Base-by-base conservation (phyloP, 2,113 vertebrate genomes). In the Mohoua ochrocephala region DNA sequence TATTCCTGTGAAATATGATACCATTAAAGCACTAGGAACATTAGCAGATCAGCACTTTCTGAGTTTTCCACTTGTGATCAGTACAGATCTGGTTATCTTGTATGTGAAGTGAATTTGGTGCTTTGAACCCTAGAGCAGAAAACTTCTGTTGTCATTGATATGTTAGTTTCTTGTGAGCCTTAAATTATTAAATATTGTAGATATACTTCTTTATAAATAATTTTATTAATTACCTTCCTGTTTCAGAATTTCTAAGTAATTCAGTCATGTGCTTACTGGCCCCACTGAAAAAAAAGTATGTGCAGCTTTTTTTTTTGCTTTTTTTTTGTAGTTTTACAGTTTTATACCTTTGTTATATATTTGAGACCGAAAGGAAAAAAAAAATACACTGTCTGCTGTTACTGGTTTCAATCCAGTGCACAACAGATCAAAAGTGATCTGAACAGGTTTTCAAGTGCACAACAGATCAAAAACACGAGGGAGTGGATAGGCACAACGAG, bases 131-230 rank as follows among this genome's bases (percentile, higher is more conserved):
- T 95, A 81, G 79, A 91, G 74, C 83, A 97, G 95, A 93, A 91
- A 96, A 93, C 80, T 73, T 95, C 80, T 53, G 22, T 93, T 92
- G 87, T 94, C 70, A 79, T 95, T 91, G 89, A 95, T 82, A 95
- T 74, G 56, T 94, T 97, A 68, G 94, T 87, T 94, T 97, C 65
- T 91, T 96, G 95, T 97, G 95, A 96, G 88, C 97, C 97, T 98
- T 98, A 98, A 98, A 95, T 96, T 93, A 96, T 98, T 96, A 89
- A 95, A 88, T 92, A 83, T 69, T 92, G 76, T 96, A 95, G 91
- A 95, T 96, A 85, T 28, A 87, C 91, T 92, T 97, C 96, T 97
- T 97, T 77, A 63, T 91, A 96, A 93, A 76, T 94, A 80, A 87
- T 94, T 96, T 92, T 95, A 95, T 73, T 67, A 78, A 91, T 83